These are phyloP conservation scores for Rhamphomyia laevipes DNA, from an alignment of 2,888 invertebrate species.

Conservation along the genomic window DNA sequence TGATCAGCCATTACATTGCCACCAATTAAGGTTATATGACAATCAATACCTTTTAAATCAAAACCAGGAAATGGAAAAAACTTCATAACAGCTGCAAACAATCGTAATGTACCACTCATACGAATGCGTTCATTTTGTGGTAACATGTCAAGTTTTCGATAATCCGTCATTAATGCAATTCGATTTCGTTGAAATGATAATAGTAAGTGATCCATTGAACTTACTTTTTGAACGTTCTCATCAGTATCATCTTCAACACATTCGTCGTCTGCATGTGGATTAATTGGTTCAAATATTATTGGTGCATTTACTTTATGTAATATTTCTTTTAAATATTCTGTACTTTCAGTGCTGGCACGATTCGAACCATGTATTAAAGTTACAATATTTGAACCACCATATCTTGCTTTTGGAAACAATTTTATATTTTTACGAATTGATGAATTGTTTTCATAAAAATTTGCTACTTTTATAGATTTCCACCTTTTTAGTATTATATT, in stretches of 20 bases:
- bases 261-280: too few relatives aligned
- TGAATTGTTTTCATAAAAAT: too few relatives aligned
- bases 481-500: too few relatives aligned
- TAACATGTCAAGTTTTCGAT: conserved; percentile 17
- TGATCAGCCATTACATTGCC: conserved; percentile 27
- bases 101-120: conserved; percentile 21
- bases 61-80: conserved; percentile 23
- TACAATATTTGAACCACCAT: conserved; percentile 23
- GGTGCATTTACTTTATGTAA: conserved; percentile 23
- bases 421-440: too few relatives aligned
- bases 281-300: conserved; percentile 21
- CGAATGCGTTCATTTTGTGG: conserved; percentile 19
- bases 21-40: conserved; percentile 22
- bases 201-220: conserved; percentile 15
- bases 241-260: too few relatives aligned
- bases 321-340: conserved; percentile 19
- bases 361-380: conserved; percentile 21
- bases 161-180: conserved; percentile 21
- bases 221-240: conserved; percentile 6
- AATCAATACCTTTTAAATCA: conserved; percentile 17
- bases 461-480: too few relatives aligned
- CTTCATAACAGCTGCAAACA: conserved; percentile 20
- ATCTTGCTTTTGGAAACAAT: conserved; percentile 13
- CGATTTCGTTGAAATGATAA: conserved; percentile 25
- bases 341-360: conserved; percentile 19